Evolutionary conservation across 2,113 vertebrate species (phyloP).

Genomic region (Ptilorrhoa leucosticta): DNA sequence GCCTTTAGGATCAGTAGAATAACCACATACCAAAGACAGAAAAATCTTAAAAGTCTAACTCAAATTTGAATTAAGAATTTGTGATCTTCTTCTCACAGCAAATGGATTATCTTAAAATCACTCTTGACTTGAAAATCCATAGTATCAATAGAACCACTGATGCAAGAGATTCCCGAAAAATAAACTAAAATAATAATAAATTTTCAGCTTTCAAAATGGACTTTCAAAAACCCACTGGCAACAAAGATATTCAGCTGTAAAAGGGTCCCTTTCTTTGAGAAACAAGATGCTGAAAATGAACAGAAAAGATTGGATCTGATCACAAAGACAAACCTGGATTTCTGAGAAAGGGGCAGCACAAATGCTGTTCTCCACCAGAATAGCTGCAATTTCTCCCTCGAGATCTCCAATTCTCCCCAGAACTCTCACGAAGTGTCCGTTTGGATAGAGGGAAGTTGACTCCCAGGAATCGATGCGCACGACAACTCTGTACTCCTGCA

Average conservation of each 20-base stretch:
- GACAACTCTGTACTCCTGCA: conserved; percentile 87
- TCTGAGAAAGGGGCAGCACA: conserved; percentile 88
- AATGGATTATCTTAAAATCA: neutral
- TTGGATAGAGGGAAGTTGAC: conserved; percentile 87
- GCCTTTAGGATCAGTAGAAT: neutral
- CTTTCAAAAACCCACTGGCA: neutral
- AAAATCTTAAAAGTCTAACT: neutral
- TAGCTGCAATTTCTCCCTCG: conserved; percentile 90
- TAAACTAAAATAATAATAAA: neutral
- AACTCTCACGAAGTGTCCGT: conserved; percentile 89
- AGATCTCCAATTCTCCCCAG: conserved; percentile 89
- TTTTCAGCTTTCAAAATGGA: neutral
- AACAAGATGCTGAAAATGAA: neutral
- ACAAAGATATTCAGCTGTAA: neutral
- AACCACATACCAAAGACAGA: neutral
- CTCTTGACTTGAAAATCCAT: neutral
- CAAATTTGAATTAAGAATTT: neutral
- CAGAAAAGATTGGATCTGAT: neutral
- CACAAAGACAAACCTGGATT: conserved; percentile 82
- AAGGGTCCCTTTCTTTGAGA: neutral
- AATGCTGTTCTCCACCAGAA: conserved; percentile 91
- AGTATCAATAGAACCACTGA: neutral
- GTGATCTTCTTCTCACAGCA: neutral
- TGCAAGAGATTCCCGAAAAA: neutral
- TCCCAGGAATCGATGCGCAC: conserved; percentile 96